Evolutionary conservation across 2,113 vertebrate genomes (phyloP).

Genomic region (Pomatorhinus ruficollis): DNA sequence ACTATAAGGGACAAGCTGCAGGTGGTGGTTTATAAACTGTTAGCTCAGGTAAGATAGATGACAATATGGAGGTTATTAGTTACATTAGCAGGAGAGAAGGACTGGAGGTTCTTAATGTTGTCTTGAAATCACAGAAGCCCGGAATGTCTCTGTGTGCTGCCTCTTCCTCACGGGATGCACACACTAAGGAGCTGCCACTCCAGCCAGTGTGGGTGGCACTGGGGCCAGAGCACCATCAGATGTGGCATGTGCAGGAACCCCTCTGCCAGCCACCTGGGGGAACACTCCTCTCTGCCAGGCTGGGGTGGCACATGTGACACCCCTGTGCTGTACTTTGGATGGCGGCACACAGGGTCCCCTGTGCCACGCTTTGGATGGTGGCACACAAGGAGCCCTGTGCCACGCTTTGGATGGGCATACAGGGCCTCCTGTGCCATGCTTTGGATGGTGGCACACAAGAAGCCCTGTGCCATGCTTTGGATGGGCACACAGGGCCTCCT

Average conservation of each 20-base stretch:
- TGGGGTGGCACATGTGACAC: background rate
- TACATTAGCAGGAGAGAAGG: background rate
- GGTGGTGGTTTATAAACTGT: constrained; percentile 39
- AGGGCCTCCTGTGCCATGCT: background rate
- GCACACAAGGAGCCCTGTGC: background rate
- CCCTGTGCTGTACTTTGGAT: background rate
- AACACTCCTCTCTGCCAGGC: background rate
- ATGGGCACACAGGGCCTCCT: background rate
- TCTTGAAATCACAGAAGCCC: background rate
- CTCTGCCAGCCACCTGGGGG: background rate
- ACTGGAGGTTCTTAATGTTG: background rate
- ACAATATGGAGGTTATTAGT: constrained; percentile 2
- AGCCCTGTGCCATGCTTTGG: background rate
- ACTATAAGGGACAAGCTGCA: constrained; percentile 55
- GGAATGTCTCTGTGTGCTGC: background rate
- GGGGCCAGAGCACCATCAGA: background rate
- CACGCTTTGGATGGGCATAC: background rate
- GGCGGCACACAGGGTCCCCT: background rate
- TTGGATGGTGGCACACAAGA: rapidly evolving
- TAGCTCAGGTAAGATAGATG: constrained; percentile 57
- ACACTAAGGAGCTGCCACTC: background rate
- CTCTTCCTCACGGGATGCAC: rapidly evolving
- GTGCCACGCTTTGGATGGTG: background rate
- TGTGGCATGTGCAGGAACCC: background rate
- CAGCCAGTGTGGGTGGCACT: background rate